Evolutionary conservation across 1,140 invertebrate species (phyloP).

Genomic region (Scaptomyza pallida): DNA sequence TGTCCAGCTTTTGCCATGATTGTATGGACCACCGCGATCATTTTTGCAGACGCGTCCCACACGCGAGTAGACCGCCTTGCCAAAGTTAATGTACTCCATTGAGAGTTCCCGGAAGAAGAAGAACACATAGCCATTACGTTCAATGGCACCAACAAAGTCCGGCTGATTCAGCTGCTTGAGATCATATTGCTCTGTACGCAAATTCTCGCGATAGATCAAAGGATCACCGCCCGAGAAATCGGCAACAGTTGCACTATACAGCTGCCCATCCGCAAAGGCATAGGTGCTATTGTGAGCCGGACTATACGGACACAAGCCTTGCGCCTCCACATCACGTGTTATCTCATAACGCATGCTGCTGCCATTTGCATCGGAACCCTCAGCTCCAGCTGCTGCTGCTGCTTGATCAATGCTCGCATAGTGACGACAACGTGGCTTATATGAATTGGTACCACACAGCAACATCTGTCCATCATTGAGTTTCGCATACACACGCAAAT

Average conservation of each 20-base stretch:
- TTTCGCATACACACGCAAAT: conserved; percentile 92
- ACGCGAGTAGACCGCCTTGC: conserved; percentile 95
- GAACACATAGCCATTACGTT: conserved; percentile 96
- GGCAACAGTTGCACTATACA: conserved; percentile 97
- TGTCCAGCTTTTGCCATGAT: conserved; percentile 94
- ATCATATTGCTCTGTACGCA: conserved; percentile 93
- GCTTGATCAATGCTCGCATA: conserved; percentile 56
- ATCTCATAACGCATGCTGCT: conserved; percentile 81
- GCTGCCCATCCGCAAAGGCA: conserved; percentile 91
- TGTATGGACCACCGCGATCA: conserved; percentile 95
- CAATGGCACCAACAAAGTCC: conserved; percentile 96
- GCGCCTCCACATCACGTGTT: conserved; percentile 90
- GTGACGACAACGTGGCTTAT: conserved; percentile 94
- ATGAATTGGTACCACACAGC: conserved; percentile 98
- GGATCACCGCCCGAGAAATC: conserved; percentile 97
- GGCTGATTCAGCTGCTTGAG: conserved; percentile 86
- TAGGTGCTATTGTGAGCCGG: conserved; percentile 97
- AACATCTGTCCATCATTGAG: conserved; percentile 90
- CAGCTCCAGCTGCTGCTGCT: conserved; percentile 23
- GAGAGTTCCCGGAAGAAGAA: conserved; percentile 99
- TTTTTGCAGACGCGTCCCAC: conserved; percentile 98
- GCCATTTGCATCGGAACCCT: conserved; percentile 10
- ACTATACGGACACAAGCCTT: conserved; percentile 95
- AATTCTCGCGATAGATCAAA: conserved; percentile 93
- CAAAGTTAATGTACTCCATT: conserved; percentile 98